Conservation (phyloP, 2,113 vertebrate genomes). For the Peromyscus polionotus region DNA sequence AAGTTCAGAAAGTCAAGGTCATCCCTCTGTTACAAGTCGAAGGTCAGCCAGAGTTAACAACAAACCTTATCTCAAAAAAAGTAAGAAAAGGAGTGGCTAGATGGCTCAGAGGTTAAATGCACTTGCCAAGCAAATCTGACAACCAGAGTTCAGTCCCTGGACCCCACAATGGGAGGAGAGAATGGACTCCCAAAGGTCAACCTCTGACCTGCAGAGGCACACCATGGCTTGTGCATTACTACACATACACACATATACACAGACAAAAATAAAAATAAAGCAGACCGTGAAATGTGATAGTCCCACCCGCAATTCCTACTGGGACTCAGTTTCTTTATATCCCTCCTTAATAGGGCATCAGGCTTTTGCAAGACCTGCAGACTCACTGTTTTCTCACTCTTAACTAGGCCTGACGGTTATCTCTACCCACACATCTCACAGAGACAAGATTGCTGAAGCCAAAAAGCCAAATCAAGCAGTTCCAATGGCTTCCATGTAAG, state of each 20-base stretch:
- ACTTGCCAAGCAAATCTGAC: neutral
- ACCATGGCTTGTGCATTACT: neutral
- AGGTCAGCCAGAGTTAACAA: neutral
- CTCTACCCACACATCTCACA: neutral
- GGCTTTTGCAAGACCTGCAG: neutral
- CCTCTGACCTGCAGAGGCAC: neutral
- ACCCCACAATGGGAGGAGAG: neutral
- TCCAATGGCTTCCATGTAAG: neutral
- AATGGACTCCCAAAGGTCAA: neutral
- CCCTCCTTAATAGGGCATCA: neutral
- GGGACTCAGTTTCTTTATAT: neutral
- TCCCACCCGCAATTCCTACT: neutral
- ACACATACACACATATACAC: neutral
- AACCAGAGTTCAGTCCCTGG: neutral
- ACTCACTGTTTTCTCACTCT: neutral
- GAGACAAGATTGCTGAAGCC: neutral
- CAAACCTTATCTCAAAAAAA: neutral
- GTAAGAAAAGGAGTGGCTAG: neutral
- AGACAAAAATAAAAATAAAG: neutral
- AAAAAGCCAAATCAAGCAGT: neutral
- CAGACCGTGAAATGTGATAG: neutral
- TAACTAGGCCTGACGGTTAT: neutral
- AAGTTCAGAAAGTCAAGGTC: neutral
- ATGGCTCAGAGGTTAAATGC: neutral
- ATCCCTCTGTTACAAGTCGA: neutral